These are phyloP conservation scores for Pristionchus japonicus DNA, from an alignment of 2,888 invertebrate genomes.

Conservation along the genomic window DNA sequence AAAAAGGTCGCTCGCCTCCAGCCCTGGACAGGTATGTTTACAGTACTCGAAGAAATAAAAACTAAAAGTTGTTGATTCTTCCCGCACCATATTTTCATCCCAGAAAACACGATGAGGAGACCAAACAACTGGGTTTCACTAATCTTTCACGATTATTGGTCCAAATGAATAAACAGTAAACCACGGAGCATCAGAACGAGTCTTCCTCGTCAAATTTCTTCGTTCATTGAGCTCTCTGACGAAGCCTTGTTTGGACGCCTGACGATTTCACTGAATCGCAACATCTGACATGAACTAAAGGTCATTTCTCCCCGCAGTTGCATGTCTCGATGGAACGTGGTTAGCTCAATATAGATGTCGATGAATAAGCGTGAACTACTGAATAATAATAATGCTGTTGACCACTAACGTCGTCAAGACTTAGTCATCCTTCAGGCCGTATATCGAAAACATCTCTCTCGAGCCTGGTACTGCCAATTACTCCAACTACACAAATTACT, in stretches of 20 bases:
- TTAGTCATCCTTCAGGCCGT: background rate
- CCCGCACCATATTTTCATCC: background rate
- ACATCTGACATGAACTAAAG: background rate
- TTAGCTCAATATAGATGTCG: background rate
- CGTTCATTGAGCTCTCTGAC: background rate
- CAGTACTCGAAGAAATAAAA: too few species aligned
- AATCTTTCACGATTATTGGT: background rate
- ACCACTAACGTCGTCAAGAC: background rate
- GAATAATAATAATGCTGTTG: constrained; percentile 12
- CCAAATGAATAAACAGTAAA: background rate
- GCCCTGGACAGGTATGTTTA: too few species aligned
- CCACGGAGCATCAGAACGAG: background rate
- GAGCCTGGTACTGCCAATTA: constrained; percentile 17
- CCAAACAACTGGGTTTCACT: background rate
- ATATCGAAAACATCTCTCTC: background rate
- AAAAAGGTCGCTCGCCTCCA: too few species aligned
- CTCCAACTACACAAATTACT: background rate
- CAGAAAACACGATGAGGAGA: background rate
- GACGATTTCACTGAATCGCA: background rate
- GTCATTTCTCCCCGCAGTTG: background rate
- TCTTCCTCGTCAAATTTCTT: background rate
- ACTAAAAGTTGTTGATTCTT: background rate
- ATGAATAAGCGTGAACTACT: constrained; percentile 17
- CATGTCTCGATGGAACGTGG: background rate
- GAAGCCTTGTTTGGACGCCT: background rate